Conservation (phyloP, 2,113 vertebrate species). For the Dunckerocampus dactyliophorus region DNA sequence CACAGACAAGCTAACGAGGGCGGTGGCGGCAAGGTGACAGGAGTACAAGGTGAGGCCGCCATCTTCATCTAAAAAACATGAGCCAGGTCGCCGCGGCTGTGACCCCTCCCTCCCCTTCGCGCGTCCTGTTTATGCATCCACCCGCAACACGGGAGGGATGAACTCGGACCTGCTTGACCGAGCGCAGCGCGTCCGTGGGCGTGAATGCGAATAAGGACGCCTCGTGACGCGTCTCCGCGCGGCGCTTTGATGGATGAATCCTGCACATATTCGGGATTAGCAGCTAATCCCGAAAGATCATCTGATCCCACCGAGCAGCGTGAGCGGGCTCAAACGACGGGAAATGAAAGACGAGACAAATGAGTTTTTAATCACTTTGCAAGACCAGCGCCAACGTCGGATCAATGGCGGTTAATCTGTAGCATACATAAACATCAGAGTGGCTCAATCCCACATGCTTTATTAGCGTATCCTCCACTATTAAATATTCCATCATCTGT, state of each 20-base stretch:
- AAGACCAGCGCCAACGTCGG: neutral
- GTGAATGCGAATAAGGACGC: conserved; percentile 1
- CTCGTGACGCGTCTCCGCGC: neutral
- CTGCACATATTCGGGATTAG: neutral
- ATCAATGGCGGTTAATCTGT: conserved; percentile 7
- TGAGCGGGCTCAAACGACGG: neutral
- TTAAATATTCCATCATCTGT: too few species aligned
- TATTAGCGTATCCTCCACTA: neutral
- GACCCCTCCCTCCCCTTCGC: neutral
- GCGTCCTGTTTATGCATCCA: conserved; percentile 2
- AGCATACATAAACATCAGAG: conserved; percentile 1
- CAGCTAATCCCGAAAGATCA: too few species aligned
- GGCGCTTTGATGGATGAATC: neutral
- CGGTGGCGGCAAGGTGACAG: neutral
- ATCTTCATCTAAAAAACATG: conserved; percentile 8
- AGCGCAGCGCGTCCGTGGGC: neutral
- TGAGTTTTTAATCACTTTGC: conserved; percentile 5
- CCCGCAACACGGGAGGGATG: neutral
- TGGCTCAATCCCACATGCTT: neutral
- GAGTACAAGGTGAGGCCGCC: conserved; percentile 5
- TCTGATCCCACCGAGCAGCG: neutral
- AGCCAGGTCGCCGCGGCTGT: neutral
- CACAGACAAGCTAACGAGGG: neutral
- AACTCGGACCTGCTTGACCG: neutral
- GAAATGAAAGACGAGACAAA: conserved; percentile 1